These are phyloP conservation scores for Steinernema hermaphroditum DNA, from an alignment of 2,888 invertebrate genomes.

Conservation along the genomic window DNA sequence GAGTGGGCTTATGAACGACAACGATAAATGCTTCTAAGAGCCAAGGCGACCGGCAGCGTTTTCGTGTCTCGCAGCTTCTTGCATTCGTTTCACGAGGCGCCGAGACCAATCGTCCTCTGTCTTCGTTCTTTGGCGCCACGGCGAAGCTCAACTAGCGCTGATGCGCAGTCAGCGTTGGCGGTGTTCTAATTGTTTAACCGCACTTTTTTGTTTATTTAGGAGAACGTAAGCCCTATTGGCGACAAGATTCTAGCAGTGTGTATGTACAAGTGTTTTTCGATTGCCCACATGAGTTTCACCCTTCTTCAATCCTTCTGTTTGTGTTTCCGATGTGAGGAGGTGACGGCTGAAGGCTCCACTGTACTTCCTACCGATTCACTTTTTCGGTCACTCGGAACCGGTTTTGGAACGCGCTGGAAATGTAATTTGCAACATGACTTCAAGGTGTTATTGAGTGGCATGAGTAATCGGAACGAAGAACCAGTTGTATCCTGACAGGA, in stretches of 20 bases:
- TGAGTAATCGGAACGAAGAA: no score
- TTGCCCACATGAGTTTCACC: no score
- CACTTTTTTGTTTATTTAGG: slow-evolving; percentile 30
- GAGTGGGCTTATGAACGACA: slow-evolving; percentile 27
- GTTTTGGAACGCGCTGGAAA: no score
- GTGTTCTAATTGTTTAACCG: slow-evolving; percentile 29
- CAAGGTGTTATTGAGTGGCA: no score
- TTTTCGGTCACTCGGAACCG: no score
- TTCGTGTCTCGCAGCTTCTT: slow-evolving; percentile 7
- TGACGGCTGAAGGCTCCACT: no score
- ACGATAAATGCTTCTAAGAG: slow-evolving; percentile 20
- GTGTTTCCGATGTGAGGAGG: no score
- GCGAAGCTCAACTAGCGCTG: not conserved
- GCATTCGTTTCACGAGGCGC: not conserved
- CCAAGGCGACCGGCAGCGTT: not conserved
- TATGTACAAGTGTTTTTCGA: not conserved
- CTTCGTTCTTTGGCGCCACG: slow-evolving; percentile 6
- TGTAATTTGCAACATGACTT: no score
- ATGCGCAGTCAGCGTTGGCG: not conserved
- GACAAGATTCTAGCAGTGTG: not conserved
- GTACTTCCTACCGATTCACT: no score
- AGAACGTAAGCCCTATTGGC: not conserved
- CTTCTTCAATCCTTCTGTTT: no score
- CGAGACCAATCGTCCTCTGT: not conserved
- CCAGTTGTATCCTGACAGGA: no score